Percentiles rank a stretch among this genome's conserved stretches.
phyloP scores from a whole-genome alignment of 2,113 vertebrate species.

The Oryzias melastigma region DNA sequence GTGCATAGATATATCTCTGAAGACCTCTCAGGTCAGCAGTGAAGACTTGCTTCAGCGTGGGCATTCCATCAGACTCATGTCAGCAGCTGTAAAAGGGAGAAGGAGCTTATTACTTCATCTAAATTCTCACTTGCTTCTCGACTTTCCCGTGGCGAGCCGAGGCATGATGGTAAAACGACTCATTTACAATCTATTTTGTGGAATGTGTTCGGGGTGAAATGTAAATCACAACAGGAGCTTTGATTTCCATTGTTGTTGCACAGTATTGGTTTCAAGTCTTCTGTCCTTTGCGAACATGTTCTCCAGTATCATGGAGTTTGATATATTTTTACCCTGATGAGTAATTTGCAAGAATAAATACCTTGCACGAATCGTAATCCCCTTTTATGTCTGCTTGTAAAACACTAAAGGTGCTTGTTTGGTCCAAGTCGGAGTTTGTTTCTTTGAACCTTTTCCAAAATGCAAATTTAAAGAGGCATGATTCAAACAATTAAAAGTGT shows the following conservation, averaged over 20 bases:
- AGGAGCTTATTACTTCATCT: not conserved
- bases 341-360: too few species aligned
- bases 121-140: not conserved
- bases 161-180: not conserved
- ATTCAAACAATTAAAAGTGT: too few species aligned
- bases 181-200: not conserved
- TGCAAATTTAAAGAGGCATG: too few species aligned
- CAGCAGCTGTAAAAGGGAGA: conserved; percentile 7
- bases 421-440: too few species aligned
- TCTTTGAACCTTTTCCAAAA: too few species aligned
- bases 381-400: too few species aligned
- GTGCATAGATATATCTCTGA: conserved; percentile 32
- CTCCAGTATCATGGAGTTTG: too few species aligned
- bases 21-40: conserved; percentile 17
- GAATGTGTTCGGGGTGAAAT: not conserved
- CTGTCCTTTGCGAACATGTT: not conserved
- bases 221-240: not conserved
- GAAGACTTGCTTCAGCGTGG: conserved; percentile 8
- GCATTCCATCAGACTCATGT: not conserved
- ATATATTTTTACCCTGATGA: too few species aligned
- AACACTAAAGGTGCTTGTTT: too few species aligned
- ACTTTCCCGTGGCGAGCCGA: not conserved
- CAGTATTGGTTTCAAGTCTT: not conserved
- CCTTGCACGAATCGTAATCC: too few species aligned
- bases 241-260: not conserved